Conservation (phyloP, 2,113 vertebrate species). For the Bombycilla garrulus region DNA sequence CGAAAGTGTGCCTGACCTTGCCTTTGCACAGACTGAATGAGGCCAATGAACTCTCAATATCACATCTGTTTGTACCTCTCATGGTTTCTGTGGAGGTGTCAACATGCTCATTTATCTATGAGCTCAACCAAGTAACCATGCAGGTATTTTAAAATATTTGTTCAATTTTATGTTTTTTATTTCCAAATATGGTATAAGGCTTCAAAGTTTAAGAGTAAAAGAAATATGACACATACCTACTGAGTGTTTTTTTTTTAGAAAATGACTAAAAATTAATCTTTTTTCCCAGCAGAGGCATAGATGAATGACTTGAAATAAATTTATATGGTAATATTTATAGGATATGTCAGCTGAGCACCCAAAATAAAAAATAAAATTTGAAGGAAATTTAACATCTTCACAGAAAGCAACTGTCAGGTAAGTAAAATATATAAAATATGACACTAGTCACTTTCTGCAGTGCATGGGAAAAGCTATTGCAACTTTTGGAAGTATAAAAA, state of each 20-base stretch:
- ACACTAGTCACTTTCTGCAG: not conserved
- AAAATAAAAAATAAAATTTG: not conserved
- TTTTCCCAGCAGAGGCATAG: not conserved
- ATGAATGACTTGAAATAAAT: not conserved
- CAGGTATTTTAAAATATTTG: not conserved
- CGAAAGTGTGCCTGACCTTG: not conserved
- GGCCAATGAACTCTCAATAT: not conserved
- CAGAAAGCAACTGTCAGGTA: not conserved
- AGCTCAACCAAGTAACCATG: not conserved
- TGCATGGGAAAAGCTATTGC: not conserved
- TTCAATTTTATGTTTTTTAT: not conserved
- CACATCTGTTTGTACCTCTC: not conserved
- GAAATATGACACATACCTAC: accelerated
- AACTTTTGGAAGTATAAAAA: not conserved
- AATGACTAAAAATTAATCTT: not conserved
- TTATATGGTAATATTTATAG: not conserved
- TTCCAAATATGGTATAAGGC: not conserved
- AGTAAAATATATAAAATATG: not conserved
- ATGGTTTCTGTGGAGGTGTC: not conserved
- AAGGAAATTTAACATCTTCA: not conserved
- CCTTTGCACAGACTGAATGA: not conserved
- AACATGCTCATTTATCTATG: not conserved
- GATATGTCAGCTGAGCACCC: not conserved
- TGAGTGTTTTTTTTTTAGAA: not conserved
- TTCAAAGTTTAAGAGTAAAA: not conserved